Evolutionary conservation across 2,113 vertebrate species (phyloP).

Genomic region (Poeciliopsis retropinna): DNA sequence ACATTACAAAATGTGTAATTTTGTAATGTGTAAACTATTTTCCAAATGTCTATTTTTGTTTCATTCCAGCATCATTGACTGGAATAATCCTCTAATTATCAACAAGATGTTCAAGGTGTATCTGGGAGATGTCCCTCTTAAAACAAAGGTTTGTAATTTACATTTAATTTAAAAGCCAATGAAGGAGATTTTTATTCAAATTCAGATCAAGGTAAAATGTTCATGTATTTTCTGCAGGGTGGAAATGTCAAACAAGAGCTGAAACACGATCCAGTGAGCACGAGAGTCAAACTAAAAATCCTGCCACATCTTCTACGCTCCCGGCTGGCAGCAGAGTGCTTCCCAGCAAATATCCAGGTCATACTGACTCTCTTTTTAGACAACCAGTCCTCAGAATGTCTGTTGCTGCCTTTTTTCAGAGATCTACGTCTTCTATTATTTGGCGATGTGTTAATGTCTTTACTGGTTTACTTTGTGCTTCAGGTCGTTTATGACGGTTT

Average conservation of each 20-base stretch:
- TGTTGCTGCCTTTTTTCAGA: not conserved
- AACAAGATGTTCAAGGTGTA: constrained; percentile 98
- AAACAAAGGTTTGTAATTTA: constrained; percentile 89
- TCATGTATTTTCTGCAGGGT: constrained; percentile 75
- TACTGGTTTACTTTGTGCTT: constrained; percentile 22
- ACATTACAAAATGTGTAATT: not conserved
- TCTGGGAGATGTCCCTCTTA: constrained; percentile 96
- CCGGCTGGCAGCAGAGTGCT: constrained; percentile 92
- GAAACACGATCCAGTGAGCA: constrained; percentile 96
- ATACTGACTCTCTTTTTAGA: not conserved
- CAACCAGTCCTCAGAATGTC: not conserved
- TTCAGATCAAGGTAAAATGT: not conserved
- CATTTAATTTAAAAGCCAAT: not conserved
- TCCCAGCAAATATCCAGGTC: constrained; percentile 98
- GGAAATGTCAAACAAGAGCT: constrained; percentile 91
- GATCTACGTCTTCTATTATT: not conserved
- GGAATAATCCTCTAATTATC: constrained; percentile 95
- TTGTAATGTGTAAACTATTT: no score
- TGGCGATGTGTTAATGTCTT: not conserved
- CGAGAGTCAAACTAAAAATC: constrained; percentile 97
- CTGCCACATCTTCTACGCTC: constrained; percentile 95
- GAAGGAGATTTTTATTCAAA: not conserved
- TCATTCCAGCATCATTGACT: constrained; percentile 91
- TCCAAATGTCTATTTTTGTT: constrained; percentile 10
- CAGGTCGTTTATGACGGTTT: constrained; percentile 98